Evolutionary conservation across 2,113 vertebrate genomes (phyloP).

Genomic region (Ardeotis arabs): DNA sequence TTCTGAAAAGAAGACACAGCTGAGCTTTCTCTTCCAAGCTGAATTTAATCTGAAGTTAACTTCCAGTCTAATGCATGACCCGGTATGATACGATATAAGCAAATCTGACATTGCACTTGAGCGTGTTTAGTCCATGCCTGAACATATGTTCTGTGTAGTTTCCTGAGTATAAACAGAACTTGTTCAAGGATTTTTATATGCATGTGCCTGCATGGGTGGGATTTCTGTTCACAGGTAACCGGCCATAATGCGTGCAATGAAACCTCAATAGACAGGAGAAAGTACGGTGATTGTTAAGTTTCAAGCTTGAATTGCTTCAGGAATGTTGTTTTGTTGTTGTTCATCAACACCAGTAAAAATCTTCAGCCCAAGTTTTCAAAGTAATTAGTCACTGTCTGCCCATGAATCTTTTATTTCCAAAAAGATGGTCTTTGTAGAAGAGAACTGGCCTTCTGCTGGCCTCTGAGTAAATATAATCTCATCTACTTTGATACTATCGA

Average conservation of each 20-base stretch:
- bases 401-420: conserved; percentile 22
- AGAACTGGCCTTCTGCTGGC: conserved; percentile 22
- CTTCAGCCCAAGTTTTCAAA: conserved; percentile 18
- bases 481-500: conserved; percentile 35
- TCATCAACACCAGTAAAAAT: not conserved
- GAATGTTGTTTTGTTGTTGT: not conserved
- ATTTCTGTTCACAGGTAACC: conserved; percentile 45
- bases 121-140: not conserved
- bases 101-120: not conserved
- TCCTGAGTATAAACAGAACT: conserved; percentile 26
- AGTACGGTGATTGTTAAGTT: not conserved
- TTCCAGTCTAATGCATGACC: not conserved
- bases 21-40: not conserved
- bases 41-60: not conserved
- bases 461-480: conserved; percentile 13
- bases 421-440: conserved; percentile 31
- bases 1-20: not conserved
- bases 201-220: not conserved
- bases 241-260: not conserved
- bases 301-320: conserved; percentile 25
- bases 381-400: not conserved
- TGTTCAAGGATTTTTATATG: conserved; percentile 8
- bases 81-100: not conserved
- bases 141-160: not conserved
- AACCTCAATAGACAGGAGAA: not conserved